A percentile compares a stretch with the other conserved stretches of the same genome.
Evolutionary conservation across 1,140 invertebrate species (phyloP).

Genomic region (Melipona quadrifasciata): DNA sequence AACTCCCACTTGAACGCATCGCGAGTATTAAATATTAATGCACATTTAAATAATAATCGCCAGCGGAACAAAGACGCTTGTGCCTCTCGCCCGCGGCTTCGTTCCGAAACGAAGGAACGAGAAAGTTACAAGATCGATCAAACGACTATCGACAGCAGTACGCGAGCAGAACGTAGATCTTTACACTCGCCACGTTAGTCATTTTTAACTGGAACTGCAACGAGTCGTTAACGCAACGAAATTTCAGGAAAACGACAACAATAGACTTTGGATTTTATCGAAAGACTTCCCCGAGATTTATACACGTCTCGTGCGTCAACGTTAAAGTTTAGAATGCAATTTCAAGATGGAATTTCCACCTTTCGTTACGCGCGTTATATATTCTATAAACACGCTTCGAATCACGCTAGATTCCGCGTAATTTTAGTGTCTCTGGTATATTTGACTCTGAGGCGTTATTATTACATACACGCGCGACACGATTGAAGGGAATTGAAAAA

Average conservation of each 20-base stretch:
- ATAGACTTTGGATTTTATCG: conserved; percentile 40
- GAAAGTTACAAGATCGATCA: background rate
- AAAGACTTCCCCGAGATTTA: conserved; percentile 43
- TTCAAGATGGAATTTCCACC: background rate
- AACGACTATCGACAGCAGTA: too few species aligned
- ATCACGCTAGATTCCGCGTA: background rate
- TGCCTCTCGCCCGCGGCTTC: background rate
- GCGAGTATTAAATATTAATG: conserved; percentile 78
- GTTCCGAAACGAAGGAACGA: background rate
- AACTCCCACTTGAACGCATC: conserved; percentile 75
- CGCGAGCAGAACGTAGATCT: too few species aligned
- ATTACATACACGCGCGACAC: too few species aligned
- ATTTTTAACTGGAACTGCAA: conserved; percentile 39
- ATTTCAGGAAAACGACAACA: conserved; percentile 39
- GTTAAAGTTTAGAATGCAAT: background rate
- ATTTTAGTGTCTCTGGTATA: too few species aligned
- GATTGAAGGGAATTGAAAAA: background rate
- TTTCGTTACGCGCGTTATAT: background rate
- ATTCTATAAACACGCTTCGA: background rate
- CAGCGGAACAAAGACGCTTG: conserved; percentile 57
- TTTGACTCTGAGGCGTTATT: too few species aligned
- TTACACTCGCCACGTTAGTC: background rate
- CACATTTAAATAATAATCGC: conserved; percentile 76
- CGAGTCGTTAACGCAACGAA: conserved; percentile 25
- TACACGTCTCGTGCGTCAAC: background rate